Conservation (phyloP, 2,113 vertebrate species). For the Limanda limanda region DNA sequence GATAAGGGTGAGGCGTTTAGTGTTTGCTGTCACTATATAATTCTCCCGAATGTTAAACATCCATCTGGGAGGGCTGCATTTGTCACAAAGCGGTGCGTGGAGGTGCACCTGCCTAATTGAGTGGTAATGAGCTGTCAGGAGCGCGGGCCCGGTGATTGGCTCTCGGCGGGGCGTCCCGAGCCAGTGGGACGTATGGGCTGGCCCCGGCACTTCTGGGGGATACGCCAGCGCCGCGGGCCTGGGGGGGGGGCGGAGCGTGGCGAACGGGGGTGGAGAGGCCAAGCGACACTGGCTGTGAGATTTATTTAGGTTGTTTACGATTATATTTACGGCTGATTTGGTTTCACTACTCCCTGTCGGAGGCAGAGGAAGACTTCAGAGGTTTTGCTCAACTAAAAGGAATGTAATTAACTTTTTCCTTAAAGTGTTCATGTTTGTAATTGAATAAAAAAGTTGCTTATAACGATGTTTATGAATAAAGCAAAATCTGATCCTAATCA, state of each 20-base stretch:
- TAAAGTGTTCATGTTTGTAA: no score
- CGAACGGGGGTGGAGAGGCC: slow-evolving; percentile 70
- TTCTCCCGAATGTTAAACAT: slow-evolving; percentile 78
- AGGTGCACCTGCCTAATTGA: slow-evolving; percentile 84
- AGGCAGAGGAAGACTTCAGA: background rate
- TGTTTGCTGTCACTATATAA: slow-evolving; percentile 79
- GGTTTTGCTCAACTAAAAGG: no score
- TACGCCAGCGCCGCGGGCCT: slow-evolving; percentile 63
- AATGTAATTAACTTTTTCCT: no score
- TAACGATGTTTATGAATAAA: no score
- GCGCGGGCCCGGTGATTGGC: slow-evolving; percentile 69
- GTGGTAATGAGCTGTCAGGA: slow-evolving; percentile 82
- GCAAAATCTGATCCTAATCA: no score
- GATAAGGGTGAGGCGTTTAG: slow-evolving; percentile 76
- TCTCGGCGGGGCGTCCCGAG: slow-evolving; percentile 64
- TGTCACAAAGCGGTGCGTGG: slow-evolving; percentile 67
- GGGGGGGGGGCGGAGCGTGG: slow-evolving; percentile 68
- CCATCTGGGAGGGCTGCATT: slow-evolving; percentile 75
- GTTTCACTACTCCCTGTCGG: slow-evolving; percentile 21
- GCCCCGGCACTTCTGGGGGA: slow-evolving; percentile 62
- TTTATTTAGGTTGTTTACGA: slow-evolving; percentile 68
- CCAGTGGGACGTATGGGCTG: slow-evolving; percentile 71
- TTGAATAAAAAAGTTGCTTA: no score
- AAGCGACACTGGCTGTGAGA: slow-evolving; percentile 39
- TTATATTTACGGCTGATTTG: slow-evolving; percentile 34